These are phyloP conservation scores for Oncorhynchus nerka DNA, from an alignment of 2,113 vertebrate genomes.

Conservation along the genomic window DNA sequence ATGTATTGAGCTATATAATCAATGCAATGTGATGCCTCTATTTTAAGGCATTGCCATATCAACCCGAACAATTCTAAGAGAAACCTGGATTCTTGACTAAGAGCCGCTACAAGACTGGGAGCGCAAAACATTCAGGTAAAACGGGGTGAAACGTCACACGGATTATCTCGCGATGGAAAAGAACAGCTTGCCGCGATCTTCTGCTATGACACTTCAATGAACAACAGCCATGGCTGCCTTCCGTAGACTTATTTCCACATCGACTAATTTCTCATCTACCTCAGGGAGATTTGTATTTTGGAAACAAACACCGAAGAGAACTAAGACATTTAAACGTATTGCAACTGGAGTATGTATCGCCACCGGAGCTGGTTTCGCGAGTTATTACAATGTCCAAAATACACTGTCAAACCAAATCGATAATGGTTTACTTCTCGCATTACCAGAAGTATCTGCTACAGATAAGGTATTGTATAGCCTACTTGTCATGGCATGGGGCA, in stretches of 20 bases:
- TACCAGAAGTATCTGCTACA: slow-evolving; percentile 67
- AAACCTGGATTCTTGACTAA: too few species aligned
- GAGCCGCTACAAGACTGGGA: neutral
- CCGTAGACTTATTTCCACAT: slow-evolving; percentile 47
- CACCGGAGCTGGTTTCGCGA: slow-evolving; percentile 42
- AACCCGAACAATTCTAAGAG: too few species aligned
- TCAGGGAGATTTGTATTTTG: slow-evolving; percentile 5
- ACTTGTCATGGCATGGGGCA: neutral
- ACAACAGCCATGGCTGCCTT: slow-evolving; percentile 65
- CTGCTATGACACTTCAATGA: slow-evolving; percentile 24
- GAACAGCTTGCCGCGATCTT: slow-evolving; percentile 10
- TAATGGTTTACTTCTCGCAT: slow-evolving; percentile 43
- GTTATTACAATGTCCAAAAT: slow-evolving; percentile 10
- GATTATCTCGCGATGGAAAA: slow-evolving; percentile 63
- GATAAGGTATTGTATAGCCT: slow-evolving; percentile 62
- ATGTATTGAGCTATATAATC: too few species aligned
- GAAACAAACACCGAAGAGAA: neutral
- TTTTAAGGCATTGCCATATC: too few species aligned
- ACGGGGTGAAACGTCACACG: slow-evolving; percentile 13
- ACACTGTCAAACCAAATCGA: slow-evolving; percentile 41
- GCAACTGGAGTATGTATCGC: slow-evolving; percentile 49
- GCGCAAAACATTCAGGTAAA: slow-evolving; percentile 1
- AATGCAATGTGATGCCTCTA: too few species aligned
- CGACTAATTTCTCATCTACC: slow-evolving; percentile 14
- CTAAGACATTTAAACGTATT: slow-evolving; percentile 25